Evolutionary conservation across 2,113 vertebrate genomes (phyloP).

Genomic region (Balaenoptera acutorostrata): DNA sequence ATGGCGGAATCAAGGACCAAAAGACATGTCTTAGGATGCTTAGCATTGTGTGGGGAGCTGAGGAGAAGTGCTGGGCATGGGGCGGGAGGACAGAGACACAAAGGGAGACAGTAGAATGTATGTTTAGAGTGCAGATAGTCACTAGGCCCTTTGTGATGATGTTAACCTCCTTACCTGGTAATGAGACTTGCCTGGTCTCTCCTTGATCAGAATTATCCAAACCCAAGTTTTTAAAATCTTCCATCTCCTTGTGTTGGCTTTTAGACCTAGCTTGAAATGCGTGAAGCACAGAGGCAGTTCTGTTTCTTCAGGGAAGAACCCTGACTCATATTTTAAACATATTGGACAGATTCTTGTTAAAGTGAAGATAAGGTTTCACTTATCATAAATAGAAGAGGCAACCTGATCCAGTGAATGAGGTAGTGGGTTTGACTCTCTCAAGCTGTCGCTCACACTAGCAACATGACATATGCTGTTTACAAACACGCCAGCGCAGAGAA

Average conservation of each 20-base stretch:
- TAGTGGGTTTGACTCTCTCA: neutral
- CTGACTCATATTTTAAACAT: constrained; percentile 15
- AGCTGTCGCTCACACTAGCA: neutral
- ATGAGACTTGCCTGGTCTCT: neutral
- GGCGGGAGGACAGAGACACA: neutral
- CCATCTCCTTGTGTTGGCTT: neutral
- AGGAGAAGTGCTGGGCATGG: neutral
- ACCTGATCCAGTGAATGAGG: neutral
- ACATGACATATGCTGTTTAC: neutral
- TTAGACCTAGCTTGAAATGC: neutral
- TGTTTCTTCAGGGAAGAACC: neutral
- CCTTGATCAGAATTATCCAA: neutral
- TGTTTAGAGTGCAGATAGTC: neutral
- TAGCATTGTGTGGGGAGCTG: neutral
- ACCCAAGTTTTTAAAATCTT: neutral
- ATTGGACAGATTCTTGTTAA: neutral
- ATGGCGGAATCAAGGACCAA: neutral
- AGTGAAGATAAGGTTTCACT: constrained; percentile 31
- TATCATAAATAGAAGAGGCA: constrained; percentile 30
- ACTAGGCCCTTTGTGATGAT: neutral
- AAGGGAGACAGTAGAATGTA: neutral
- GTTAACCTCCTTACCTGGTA: neutral
- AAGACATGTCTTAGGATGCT: neutral
- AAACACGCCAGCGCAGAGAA: neutral
- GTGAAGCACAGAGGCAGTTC: neutral